A percentile compares a stretch with the other conserved stretches of the same genome.
Conservation (phyloP, 64 coral and sea anemone genomes). For the Montipora cactus region DNA sequence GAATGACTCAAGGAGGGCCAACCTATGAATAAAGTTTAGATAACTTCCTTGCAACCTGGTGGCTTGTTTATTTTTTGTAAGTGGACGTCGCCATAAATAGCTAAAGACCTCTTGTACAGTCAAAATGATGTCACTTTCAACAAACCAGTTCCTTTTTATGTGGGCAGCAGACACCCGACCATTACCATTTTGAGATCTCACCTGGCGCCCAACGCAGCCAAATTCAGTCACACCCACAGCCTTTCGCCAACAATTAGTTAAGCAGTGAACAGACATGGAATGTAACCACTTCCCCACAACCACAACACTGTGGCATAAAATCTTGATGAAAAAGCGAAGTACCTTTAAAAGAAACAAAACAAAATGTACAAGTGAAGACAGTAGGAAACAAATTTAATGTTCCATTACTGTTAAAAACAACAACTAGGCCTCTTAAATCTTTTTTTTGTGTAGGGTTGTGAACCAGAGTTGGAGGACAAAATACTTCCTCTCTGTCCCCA, state of each 20-base stretch:
- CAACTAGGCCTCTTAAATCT: background rate
- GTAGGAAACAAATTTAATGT: background rate
- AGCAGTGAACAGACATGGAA: constrained; percentile 5
- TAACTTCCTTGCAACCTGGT: too few species aligned
- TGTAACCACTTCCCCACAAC: constrained; percentile 11
- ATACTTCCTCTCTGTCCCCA: background rate
- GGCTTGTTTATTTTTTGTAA: too few species aligned
- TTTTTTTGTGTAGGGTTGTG: background rate
- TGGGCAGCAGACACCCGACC: background rate
- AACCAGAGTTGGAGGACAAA: background rate
- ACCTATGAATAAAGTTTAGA: too few species aligned
- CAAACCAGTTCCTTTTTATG: background rate
- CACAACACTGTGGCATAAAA: constrained; percentile 4
- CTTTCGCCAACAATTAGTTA: background rate
- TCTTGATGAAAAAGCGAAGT: background rate
- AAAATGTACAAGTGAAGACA: background rate
- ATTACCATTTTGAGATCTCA: background rate
- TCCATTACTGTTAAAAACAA: background rate
- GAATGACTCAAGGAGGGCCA: too few species aligned
- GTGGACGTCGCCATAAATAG: too few species aligned
- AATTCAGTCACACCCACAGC: background rate
- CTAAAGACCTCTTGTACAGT: too few species aligned
- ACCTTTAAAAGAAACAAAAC: background rate
- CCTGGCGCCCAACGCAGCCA: background rate
- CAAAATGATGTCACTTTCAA: background rate